These are phyloP conservation scores for Pelecanoides urinatrix DNA, from an alignment of 2,113 vertebrate species.

Conservation along the genomic window DNA sequence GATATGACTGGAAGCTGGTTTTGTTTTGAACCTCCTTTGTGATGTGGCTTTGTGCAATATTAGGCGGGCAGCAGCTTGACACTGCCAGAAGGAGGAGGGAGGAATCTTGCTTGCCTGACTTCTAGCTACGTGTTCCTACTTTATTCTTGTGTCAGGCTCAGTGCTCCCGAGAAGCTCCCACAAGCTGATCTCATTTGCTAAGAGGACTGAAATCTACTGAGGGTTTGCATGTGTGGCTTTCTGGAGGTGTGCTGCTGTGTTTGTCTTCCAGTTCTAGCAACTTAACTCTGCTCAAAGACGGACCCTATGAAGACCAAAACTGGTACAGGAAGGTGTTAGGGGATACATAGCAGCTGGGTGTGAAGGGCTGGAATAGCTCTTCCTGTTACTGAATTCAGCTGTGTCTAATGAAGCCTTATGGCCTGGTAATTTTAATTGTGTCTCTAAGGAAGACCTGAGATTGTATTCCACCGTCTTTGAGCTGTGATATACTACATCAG, in stretches of 20 bases:
- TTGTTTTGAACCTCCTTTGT: neutral
- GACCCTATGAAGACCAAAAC: neutral
- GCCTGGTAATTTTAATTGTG: neutral
- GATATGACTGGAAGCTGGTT: neutral
- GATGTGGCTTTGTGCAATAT: neutral
- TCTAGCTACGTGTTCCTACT: accelerated
- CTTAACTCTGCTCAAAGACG: neutral
- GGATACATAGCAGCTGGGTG: neutral
- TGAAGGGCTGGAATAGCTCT: neutral
- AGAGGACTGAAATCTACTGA: neutral
- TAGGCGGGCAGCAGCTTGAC: neutral
- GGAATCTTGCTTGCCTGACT: neutral
- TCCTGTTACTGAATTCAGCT: neutral
- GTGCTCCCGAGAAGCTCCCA: neutral
- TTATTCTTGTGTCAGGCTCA: neutral
- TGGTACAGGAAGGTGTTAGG: neutral
- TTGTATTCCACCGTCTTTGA: neutral
- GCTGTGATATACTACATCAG: neutral
- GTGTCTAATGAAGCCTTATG: neutral
- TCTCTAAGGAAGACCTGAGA: neutral
- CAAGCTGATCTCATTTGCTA: neutral
- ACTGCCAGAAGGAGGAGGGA: neutral
- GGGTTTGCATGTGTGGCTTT: neutral
- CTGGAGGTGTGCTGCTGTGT: neutral
- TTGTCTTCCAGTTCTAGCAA: neutral